Percentiles rank a stretch among this genome's conserved stretches.
Evolutionary conservation across 2,797 vertebrate species (phyloP).

Genomic region (Xiphophorus birchmanni): DNA sequence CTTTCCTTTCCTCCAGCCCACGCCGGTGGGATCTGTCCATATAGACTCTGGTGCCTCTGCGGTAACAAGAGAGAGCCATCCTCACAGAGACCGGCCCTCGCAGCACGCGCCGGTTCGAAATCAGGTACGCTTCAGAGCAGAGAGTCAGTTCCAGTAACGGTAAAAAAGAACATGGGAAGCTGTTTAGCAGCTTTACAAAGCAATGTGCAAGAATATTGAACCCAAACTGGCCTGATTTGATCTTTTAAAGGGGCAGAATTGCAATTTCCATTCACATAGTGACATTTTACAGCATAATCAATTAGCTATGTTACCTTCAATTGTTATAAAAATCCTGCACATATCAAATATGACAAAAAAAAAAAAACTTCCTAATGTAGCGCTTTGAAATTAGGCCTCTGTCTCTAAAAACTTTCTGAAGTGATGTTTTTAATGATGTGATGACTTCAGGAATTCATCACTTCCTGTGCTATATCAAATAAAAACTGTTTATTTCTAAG

Average conservation of each 20-base stretch:
- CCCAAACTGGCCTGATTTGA: neutral
- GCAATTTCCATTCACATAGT: too few relatives aligned
- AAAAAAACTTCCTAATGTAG: too few relatives aligned
- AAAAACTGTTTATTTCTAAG: neutral
- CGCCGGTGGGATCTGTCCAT: slow-evolving; percentile 93
- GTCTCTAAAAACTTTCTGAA: too few relatives aligned
- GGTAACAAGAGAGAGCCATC: slow-evolving; percentile 91
- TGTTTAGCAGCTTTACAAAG: neutral
- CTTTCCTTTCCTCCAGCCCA: slow-evolving; percentile 84
- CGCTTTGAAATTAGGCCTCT: too few relatives aligned
- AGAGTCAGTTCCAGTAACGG: neutral
- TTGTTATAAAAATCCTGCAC: too few relatives aligned
- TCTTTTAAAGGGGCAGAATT: neutral
- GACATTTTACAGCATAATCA: too few relatives aligned
- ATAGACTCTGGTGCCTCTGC: slow-evolving; percentile 93
- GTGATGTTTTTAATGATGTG: too few relatives aligned
- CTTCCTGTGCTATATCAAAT: neutral
- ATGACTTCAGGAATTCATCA: too few relatives aligned
- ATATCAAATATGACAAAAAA: too few relatives aligned
- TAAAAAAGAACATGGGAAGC: neutral
- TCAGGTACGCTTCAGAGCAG: slow-evolving; percentile 82
- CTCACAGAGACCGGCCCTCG: slow-evolving; percentile 91
- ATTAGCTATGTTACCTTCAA: too few relatives aligned
- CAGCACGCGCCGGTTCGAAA: slow-evolving; percentile 92
- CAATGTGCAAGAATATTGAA: neutral